Percentiles rank a stretch among this genome's conserved stretches.
These are phyloP conservation scores for Adelges cooleyi DNA, from an alignment of 1,140 invertebrate species.

Conservation along the genomic window DNA sequence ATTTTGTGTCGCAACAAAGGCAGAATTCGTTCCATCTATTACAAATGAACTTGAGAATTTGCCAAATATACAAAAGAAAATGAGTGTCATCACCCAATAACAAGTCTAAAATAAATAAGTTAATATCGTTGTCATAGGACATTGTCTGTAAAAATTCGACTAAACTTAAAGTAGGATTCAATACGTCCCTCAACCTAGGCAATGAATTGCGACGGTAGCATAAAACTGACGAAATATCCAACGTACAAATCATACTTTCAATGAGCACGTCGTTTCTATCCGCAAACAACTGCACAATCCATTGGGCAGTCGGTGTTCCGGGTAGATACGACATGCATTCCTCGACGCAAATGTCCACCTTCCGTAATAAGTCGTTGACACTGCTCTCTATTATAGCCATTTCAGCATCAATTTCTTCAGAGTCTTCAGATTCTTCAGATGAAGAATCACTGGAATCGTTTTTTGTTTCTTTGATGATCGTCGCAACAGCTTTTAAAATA, in stretches of 20 bases:
- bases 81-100: slow-evolving; percentile 84
- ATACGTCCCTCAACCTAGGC: slow-evolving; percentile 60
- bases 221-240: slow-evolving; percentile 74
- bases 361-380: slow-evolving; percentile 63
- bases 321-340: slow-evolving; percentile 71
- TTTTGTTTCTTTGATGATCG: slow-evolving; percentile 77
- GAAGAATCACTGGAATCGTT: slow-evolving; percentile 63
- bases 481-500: slow-evolving; percentile 75
- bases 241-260: slow-evolving; percentile 81
- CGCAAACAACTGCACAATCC: slow-evolving; percentile 73
- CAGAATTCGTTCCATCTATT: slow-evolving; percentile 75
- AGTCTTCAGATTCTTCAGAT: slow-evolving; percentile 49
- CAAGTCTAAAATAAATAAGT: slow-evolving; percentile 55
- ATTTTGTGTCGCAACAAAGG: slow-evolving; percentile 57
- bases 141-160: slow-evolving; percentile 72
- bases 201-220: slow-evolving; percentile 60
- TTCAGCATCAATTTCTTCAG: slow-evolving; percentile 74
- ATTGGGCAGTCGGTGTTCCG: slow-evolving; percentile 72
- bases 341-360: slow-evolving; percentile 71
- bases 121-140: slow-evolving; percentile 65
- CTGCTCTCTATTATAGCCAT: slow-evolving; percentile 77
- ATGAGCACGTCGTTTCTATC: slow-evolving; percentile 84
- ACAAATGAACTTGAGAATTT: slow-evolving; percentile 73
- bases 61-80: slow-evolving; percentile 72
- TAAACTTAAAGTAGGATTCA: slow-evolving; percentile 72